phyloP scores from a whole-genome alignment of 1,140 invertebrate genomes.

The Geopemphigus sp. region DNA sequence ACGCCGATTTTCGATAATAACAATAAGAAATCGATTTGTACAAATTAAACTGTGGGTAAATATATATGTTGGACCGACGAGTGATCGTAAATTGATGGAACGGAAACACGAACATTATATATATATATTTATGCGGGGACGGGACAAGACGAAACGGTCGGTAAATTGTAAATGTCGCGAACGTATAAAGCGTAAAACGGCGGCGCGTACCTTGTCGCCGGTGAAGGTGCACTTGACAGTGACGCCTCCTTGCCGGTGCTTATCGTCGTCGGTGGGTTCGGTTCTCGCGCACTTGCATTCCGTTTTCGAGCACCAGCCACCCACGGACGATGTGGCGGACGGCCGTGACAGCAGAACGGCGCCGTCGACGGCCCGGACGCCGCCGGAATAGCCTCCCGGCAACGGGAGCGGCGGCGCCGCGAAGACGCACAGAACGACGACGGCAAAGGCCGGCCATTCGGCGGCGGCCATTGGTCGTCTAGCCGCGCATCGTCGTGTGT shows the following conservation, averaged over 20 bases:
- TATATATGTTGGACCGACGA: too few species aligned
- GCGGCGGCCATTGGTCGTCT: conserved; percentile 21
- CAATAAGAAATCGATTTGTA: too few species aligned
- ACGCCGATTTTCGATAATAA: too few species aligned
- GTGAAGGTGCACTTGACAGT: neutral
- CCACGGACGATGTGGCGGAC: neutral
- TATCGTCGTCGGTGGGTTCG: neutral
- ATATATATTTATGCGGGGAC: too few species aligned
- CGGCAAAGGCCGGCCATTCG: conserved; percentile 11
- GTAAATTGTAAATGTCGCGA: too few species aligned
- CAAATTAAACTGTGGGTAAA: too few species aligned
- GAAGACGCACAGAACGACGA: conserved; percentile 11
- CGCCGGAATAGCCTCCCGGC: too few species aligned
- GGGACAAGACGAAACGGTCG: too few species aligned
- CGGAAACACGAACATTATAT: too few species aligned
- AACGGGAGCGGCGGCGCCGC: neutral
- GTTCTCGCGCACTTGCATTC: neutral
- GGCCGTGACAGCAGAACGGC: neutral
- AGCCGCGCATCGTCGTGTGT: conserved; percentile 12
- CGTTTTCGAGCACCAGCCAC: neutral
- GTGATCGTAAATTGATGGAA: too few species aligned
- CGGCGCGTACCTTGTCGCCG: conserved; percentile 34
- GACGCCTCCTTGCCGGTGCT: neutral
- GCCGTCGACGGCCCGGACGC: neutral
- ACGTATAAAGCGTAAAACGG: too few species aligned